Conservation (phyloP, 2,113 vertebrate species). For the Campylomormyrus tamandua region DNA sequence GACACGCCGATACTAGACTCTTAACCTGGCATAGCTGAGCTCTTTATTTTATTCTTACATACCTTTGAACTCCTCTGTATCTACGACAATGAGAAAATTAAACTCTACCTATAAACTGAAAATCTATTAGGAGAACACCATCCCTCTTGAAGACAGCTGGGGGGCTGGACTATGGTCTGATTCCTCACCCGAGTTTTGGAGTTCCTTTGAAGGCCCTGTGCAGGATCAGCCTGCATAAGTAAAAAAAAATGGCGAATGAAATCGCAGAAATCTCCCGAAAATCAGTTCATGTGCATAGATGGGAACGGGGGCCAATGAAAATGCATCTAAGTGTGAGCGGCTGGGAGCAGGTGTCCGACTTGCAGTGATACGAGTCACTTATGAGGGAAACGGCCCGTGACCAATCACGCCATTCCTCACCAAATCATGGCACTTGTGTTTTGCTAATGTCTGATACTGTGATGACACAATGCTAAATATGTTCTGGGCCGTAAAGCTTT, state of each 20-base stretch:
- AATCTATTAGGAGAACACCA: background rate
- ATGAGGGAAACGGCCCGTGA: background rate
- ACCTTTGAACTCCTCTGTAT: background rate
- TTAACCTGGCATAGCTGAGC: background rate
- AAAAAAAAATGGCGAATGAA: background rate
- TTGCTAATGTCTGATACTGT: background rate
- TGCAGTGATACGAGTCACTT: background rate
- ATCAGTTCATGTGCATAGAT: background rate
- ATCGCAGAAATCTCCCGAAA: background rate
- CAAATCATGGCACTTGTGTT: background rate
- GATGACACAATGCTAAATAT: background rate
- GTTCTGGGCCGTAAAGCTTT: background rate
- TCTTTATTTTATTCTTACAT: background rate
- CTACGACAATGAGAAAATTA: background rate
- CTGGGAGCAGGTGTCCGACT: background rate
- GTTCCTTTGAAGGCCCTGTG: background rate
- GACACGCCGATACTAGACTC: background rate
- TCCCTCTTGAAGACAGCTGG: background rate
- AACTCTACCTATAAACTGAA: background rate
- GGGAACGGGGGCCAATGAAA: background rate
- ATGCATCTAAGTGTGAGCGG: background rate
- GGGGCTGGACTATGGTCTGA: background rate
- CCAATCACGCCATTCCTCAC: background rate
- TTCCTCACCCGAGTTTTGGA: background rate
- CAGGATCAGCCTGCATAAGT: background rate